Evolutionary conservation across 1,140 invertebrate genomes (phyloP).

Genomic region (Himalopsyche phryganea): DNA sequence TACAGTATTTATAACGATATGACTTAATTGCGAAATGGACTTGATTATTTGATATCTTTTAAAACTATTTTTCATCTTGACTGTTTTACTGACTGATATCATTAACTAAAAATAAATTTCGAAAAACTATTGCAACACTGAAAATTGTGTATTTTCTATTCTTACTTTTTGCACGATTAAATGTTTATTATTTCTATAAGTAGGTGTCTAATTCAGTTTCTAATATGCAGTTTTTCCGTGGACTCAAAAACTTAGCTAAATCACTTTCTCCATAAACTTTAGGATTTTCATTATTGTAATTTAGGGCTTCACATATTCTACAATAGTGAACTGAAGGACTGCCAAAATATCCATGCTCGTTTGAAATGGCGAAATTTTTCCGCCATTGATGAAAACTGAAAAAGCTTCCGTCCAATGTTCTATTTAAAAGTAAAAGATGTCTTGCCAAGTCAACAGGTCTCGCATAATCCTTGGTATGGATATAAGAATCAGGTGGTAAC

Average conservation of each 20-base stretch:
- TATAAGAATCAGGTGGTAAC: constrained; percentile 58
- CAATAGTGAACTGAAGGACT: constrained; percentile 68
- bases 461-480: constrained; percentile 69
- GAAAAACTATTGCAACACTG: no score
- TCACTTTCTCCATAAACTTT: constrained; percentile 48
- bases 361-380: constrained; percentile 57
- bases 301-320: constrained; percentile 67
- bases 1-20: no score
- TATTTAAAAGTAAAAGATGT: constrained; percentile 58
- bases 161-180: no score
- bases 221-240: constrained; percentile 42
- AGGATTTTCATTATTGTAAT: constrained; percentile 47
- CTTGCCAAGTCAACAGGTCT: constrained; percentile 57
- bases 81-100: no score
- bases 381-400: constrained; percentile 65
- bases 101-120: no score
- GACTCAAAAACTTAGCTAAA: constrained; percentile 50
- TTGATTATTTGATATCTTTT: no score
- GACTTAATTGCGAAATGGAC: no score
- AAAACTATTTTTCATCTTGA: no score
- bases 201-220: no score
- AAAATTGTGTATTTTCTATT: no score
- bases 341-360: constrained; percentile 65
- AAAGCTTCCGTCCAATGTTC: constrained; percentile 51
- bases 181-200: no score